phyloP scores from a whole-genome alignment of 2,113 vertebrate species.

The Ictidomys tridecemlineatus region DNA sequence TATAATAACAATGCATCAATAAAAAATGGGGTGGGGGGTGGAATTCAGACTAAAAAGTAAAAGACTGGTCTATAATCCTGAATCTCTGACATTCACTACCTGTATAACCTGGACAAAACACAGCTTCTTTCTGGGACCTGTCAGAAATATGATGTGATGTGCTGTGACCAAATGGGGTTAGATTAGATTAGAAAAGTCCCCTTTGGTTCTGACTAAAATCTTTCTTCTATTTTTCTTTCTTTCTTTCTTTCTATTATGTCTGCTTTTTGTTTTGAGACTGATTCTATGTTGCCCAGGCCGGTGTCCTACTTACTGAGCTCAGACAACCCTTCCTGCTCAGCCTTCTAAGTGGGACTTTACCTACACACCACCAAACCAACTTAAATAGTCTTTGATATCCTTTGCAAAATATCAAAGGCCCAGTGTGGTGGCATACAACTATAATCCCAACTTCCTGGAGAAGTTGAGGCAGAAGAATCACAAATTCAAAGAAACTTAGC shows the following conservation, averaged over 20 bases:
- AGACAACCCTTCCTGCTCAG: background rate
- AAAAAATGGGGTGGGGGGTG: too few species aligned
- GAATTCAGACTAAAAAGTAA: background rate
- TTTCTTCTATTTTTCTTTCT: background rate
- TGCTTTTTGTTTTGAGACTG: background rate
- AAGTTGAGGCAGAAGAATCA: background rate
- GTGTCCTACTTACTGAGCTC: background rate
- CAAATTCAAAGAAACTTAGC: background rate
- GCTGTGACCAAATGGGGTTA: background rate
- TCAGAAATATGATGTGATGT: background rate
- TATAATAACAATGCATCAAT: too few species aligned
- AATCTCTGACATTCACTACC: background rate
- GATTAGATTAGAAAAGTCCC: background rate
- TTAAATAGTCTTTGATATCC: background rate
- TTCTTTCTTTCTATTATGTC: background rate
- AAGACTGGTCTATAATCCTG: background rate
- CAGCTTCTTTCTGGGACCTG: background rate
- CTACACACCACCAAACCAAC: background rate
- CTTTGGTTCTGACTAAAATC: background rate
- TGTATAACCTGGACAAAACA: background rate
- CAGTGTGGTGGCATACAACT: background rate
- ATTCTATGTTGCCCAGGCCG: background rate
- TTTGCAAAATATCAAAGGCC: background rate
- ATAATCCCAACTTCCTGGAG: background rate
- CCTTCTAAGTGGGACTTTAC: background rate